A percentile compares a stretch with the other conserved stretches of the same genome.
These are phyloP conservation scores for Pandion haliaetus DNA, from an alignment of 2,113 vertebrate species.

Conservation along the genomic window DNA sequence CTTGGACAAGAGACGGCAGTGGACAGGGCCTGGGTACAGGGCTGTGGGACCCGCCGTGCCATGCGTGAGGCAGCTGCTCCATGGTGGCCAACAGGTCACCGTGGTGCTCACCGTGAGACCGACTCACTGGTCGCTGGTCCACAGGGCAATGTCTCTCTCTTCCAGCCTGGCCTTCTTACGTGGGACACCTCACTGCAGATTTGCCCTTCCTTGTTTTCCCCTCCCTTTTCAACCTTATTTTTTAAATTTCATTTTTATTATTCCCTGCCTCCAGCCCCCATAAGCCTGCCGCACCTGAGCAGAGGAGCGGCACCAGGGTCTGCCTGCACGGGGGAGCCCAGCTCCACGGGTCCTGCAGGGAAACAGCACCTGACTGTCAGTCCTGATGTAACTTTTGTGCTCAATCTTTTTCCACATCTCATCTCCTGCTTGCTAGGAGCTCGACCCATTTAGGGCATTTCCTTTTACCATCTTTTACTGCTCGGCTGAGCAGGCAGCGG, in stretches of 20 bases:
- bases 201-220: neutral
- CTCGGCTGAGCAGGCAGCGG: accelerated
- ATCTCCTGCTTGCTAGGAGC: neutral
- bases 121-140: accelerated
- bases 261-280: neutral
- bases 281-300: accelerated
- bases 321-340: accelerated
- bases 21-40: neutral
- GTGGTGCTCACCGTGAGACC: accelerated
- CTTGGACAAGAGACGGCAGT: neutral
- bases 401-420: neutral
- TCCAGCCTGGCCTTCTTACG: neutral
- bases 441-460: neutral
- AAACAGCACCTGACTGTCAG: accelerated
- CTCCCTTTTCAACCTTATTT: neutral
- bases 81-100: neutral
- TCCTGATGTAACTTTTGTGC: neutral
- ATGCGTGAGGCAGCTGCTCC: accelerated
- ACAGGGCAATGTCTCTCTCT: accelerated
- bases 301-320: neutral
- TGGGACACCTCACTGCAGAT: neutral
- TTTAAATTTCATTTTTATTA: neutral
- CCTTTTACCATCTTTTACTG: neutral
- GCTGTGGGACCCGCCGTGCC: neutral
- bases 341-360: neutral